Base-by-base conservation (phyloP, 2,113 vertebrate genomes). In the Oenanthe oenanthe region DNA sequence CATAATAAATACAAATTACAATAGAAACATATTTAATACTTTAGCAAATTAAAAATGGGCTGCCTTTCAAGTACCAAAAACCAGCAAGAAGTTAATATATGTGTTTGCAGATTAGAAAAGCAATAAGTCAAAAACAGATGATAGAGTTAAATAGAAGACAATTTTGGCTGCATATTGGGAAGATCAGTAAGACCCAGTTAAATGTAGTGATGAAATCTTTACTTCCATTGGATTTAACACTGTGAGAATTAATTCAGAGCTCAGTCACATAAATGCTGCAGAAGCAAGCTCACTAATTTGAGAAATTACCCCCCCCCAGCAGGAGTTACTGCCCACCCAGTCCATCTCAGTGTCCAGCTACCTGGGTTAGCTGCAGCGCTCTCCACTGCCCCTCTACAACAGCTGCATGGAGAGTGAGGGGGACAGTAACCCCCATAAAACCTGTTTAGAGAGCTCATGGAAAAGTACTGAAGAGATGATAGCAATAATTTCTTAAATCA, bases 1-100 rank as follows among this genome's bases (percentile, higher is more conserved):
- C 56, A 10, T 83, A 93, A 96, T 93, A 94, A 95, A 95, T 85
- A 92, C 42, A 85, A 95, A 94, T 83, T 92, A 73, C 63, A 80
- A 79, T 2, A 77, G 56, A 93, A 96, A 88, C 48, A 71, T 66
- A 85, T 70, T 85, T 90, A 85, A 88, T 90, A 88, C 51, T 93
- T 74, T 2, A 61, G 85, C 32, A 94, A 88, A 91, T 85, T 85
- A 83, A 83, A 94, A 96, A 95, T 51, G 25, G 78, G 76, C 80
- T 89, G 81, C 47, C 60, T 89, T 92, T 88, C 88, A 94, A 83
- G 56, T 58, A 71, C 51, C 71, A 77, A 90, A 88, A 86, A 85
- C 24, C 14, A 88, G 85, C 56, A 94, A 80, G 51, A 88, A 83
- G 81, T 80, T 92, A 85, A 77, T 53, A 67, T 25, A 71, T 42